A percentile compares a stretch with the other conserved stretches of the same genome.
Evolutionary conservation across 2,888 invertebrate species (phyloP).

Genomic region (Pseudococcus longispinus): DNA sequence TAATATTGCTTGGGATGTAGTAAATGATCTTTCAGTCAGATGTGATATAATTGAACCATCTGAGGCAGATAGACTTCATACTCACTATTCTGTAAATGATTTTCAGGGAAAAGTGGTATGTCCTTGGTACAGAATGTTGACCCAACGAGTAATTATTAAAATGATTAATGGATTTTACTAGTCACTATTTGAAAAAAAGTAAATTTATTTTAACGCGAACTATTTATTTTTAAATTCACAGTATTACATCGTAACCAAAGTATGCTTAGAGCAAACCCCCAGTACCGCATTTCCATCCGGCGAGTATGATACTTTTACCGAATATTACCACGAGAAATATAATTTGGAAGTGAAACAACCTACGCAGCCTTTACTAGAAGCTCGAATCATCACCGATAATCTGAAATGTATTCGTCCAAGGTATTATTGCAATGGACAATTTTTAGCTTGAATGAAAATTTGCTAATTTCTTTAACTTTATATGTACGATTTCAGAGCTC

Average conservation of each 20-base stretch:
- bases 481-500: conserved; percentile 1
- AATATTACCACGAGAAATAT: conserved; percentile 83
- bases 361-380: conserved; percentile 81
- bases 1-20: conserved; percentile 43
- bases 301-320: conserved; percentile 70
- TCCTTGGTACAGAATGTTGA: conserved; percentile 41
- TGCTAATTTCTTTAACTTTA: neutral
- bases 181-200: no score
- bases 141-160: conserved; percentile 19
- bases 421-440: conserved; percentile 60
- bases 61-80: conserved; percentile 8
- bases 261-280: conserved; percentile 73
- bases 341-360: conserved; percentile 70
- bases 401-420: conserved; percentile 68
- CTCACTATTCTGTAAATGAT: neutral
- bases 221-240: conserved; percentile 59
- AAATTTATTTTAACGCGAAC: neutral
- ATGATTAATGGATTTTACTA: no score
- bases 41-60: conserved; percentile 11
- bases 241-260: conserved; percentile 74
- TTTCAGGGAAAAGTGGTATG: conserved; percentile 36
- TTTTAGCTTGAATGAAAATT: neutral
- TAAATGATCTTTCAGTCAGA: neutral
- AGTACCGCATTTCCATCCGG: conserved; percentile 72
- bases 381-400: conserved; percentile 65